Conservation (phyloP, 2,888 invertebrate genomes). For the Melangyna quadrimaculata region DNA sequence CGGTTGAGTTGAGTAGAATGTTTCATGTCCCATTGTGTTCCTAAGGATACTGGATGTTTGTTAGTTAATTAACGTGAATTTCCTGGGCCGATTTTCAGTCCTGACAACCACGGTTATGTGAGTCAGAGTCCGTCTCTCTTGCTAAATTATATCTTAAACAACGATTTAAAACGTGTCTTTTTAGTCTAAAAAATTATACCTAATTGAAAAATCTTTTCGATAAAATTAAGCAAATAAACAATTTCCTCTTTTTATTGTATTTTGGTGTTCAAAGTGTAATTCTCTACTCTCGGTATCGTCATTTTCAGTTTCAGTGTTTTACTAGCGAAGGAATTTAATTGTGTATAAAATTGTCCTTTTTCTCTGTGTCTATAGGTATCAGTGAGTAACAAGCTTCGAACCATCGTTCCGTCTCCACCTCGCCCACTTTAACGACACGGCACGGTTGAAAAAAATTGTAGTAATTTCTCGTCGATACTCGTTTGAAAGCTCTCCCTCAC, state of each 20-base stretch:
- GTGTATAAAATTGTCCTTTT: conserved; percentile 18
- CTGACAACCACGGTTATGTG: conserved; percentile 38
- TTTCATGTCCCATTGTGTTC: conserved; percentile 47
- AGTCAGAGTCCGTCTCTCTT: conserved; percentile 34
- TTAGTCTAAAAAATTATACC: conserved; percentile 38
- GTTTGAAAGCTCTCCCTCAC: conserved; percentile 22
- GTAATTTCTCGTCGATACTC: conserved; percentile 71
- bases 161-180: conserved; percentile 64
- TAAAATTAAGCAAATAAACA: background rate
- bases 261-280: background rate
- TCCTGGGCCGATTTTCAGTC: conserved; percentile 22
- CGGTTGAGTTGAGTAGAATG: conserved; percentile 34
- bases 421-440: conserved; percentile 16
- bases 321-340: conserved; percentile 32
- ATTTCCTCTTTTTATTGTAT: background rate
- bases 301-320: conserved; percentile 31
- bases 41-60: conserved; percentile 34
- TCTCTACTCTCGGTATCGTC: background rate
- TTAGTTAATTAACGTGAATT: conserved; percentile 49
- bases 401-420: conserved; percentile 17
- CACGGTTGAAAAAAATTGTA: background rate
- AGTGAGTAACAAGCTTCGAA: conserved; percentile 25
- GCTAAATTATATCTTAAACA: conserved; percentile 53
- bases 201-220: background rate
- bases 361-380: conserved; percentile 1